phyloP scores from a whole-genome alignment of 2,888 invertebrate species.

The Strigamia transsilvanica region DNA sequence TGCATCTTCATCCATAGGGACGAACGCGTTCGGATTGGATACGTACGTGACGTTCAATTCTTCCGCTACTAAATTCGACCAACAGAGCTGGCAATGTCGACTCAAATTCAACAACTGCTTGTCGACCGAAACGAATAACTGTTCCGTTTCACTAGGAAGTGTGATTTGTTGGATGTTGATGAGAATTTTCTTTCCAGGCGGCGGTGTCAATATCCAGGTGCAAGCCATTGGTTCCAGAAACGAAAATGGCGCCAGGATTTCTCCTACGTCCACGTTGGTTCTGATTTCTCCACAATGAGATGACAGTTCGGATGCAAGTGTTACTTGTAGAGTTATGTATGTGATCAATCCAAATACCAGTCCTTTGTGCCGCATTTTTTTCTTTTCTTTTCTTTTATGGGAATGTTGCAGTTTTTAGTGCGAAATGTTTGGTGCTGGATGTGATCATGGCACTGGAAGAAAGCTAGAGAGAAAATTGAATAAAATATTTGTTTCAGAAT shows the following conservation, averaged over 20 bases:
- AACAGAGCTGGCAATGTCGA: constrained; percentile 44
- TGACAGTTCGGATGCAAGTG: background rate
- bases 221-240: background rate
- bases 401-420: background rate
- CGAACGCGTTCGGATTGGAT: background rate
- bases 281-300: background rate
- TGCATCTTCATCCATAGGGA: background rate
- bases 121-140: constrained; percentile 11
- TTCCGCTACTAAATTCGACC: constrained; percentile 19
- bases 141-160: constrained; percentile 34
- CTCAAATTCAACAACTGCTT: background rate
- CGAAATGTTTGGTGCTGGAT: background rate
- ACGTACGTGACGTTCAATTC: constrained; percentile 36
- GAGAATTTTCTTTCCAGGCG: constrained; percentile 52
- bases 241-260: constrained; percentile 41
- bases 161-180: constrained; percentile 26
- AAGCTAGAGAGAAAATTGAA: background rate
- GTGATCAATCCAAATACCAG: background rate
- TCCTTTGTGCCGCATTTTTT: background rate
- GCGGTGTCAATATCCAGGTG: constrained; percentile 31
- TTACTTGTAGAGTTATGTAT: background rate
- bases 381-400: background rate
- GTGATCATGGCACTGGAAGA: background rate
- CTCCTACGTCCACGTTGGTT: constrained; percentile 16
- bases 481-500: background rate